Evolutionary conservation across 2,888 invertebrate species (phyloP).

Genomic region (Onthophagus sagittarius): DNA sequence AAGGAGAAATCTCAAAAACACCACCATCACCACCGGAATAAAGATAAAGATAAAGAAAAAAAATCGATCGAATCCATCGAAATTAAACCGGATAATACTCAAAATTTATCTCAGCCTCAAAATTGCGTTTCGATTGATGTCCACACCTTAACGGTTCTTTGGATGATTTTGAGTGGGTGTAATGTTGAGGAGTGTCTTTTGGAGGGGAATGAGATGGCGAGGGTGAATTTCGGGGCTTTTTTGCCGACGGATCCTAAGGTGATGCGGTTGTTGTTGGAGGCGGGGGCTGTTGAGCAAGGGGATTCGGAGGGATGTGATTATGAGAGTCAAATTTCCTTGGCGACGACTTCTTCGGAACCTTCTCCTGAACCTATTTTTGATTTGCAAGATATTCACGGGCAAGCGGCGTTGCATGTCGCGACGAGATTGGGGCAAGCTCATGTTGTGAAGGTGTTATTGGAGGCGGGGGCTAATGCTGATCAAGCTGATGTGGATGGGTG

Average conservation of each 20-base stretch:
- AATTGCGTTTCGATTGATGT: slow-evolving; percentile 49
- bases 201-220: slow-evolving; percentile 47
- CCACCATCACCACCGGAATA: slow-evolving; percentile 24
- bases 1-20: slow-evolving; percentile 34
- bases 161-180: slow-evolving; percentile 70
- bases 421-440: slow-evolving; percentile 73
- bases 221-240: slow-evolving; percentile 54
- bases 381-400: slow-evolving; percentile 70
- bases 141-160: slow-evolving; percentile 68
- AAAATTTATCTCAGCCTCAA: slow-evolving; percentile 8
- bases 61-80: no score
- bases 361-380: slow-evolving; percentile 53
- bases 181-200: slow-evolving; percentile 58
- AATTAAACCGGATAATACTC: slow-evolving; percentile 26
- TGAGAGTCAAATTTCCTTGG: slow-evolving; percentile 48
- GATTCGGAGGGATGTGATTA: slow-evolving; percentile 49
- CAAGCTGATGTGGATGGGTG: slow-evolving; percentile 82
- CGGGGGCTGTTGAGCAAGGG: slow-evolving; percentile 61
- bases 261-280: slow-evolving; percentile 67
- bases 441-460: slow-evolving; percentile 59
- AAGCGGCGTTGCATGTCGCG: slow-evolving; percentile 82
- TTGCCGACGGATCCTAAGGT: slow-evolving; percentile 68
- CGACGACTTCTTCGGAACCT: slow-evolving; percentile 46
- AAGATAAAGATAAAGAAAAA: no score
- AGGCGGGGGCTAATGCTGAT: slow-evolving; percentile 67